Percentiles rank a stretch among this genome's conserved stretches.
These are phyloP conservation scores for Todiramphus chloris DNA, from an alignment of 2,113 vertebrate genomes.

Conservation along the genomic window DNA sequence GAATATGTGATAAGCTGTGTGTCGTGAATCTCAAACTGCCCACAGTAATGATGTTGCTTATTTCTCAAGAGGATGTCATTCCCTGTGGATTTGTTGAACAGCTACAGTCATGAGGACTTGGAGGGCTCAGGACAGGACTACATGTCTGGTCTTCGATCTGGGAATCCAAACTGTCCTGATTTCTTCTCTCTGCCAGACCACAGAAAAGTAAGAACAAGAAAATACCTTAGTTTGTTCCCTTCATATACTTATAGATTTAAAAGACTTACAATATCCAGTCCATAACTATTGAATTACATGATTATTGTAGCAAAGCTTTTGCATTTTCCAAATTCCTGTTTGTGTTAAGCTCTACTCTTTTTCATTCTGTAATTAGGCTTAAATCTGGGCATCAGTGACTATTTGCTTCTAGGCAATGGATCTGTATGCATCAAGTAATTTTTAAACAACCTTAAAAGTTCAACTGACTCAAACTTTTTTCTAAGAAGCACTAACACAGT, in stretches of 20 bases:
- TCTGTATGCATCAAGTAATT: neutral
- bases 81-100: no score
- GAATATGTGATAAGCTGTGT: neutral
- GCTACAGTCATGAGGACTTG: conserved; percentile 74
- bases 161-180: conserved; percentile 71
- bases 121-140: conserved; percentile 77
- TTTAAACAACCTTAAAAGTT: neutral
- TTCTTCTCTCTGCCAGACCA: conserved; percentile 65
- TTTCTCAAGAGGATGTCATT: no score
- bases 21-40: neutral
- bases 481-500: neutral
- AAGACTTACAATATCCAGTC: neutral
- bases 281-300: neutral
- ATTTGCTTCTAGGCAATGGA: neutral
- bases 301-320: neutral
- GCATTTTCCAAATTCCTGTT: no score
- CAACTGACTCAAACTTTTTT: neutral
- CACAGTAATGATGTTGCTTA: neutral
- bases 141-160: conserved; percentile 74
- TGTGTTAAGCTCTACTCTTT: neutral
- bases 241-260: neutral
- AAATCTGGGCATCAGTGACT: neutral
- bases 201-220: conserved; percentile 22
- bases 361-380: neutral
- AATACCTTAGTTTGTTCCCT: neutral